Percentiles rank a stretch among this genome's conserved stretches.
These are phyloP conservation scores for Drosophila kohkoa DNA, from an alignment of 1,140 invertebrate species.

Conservation along the genomic window DNA sequence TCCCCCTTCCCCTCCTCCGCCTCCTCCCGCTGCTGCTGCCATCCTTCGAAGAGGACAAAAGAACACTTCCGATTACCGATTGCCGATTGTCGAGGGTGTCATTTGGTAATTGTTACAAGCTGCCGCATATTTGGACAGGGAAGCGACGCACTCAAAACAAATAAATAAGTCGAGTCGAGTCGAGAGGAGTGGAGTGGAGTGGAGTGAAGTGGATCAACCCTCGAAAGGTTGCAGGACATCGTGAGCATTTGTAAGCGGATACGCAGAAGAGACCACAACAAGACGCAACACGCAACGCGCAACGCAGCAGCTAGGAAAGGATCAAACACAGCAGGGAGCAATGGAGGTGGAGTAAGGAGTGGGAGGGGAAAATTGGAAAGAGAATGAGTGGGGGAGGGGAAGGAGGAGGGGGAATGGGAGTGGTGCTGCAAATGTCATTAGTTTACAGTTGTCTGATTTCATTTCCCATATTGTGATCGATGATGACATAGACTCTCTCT, in stretches of 20 bases:
- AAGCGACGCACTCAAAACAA: slow-evolving; percentile 69
- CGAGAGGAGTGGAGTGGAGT: neutral
- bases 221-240: slow-evolving; percentile 12
- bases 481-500: slow-evolving; percentile 59
- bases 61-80: slow-evolving; percentile 35
- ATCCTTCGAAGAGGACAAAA: neutral
- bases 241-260: slow-evolving; percentile 61
- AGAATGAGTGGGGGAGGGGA: neutral
- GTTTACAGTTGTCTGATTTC: slow-evolving; percentile 82
- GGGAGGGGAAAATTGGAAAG: neutral
- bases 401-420: neutral
- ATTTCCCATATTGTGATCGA: slow-evolving; percentile 74
- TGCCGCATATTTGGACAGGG: slow-evolving; percentile 79
- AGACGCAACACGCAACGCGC: neutral
- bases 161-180: slow-evolving; percentile 57
- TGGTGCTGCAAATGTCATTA: slow-evolving; percentile 51
- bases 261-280: slow-evolving; percentile 35
- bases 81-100: slow-evolving; percentile 75
- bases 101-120: slow-evolving; percentile 84
- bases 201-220: slow-evolving; percentile 54
- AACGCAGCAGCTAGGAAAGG: slow-evolving; percentile 15
- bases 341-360: neutral
- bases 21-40: neutral
- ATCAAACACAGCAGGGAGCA: neutral
- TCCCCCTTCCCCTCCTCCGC: neutral